phyloP scores from a whole-genome alignment of 2,888 invertebrate genomes.

The Eurois occulta region DNA sequence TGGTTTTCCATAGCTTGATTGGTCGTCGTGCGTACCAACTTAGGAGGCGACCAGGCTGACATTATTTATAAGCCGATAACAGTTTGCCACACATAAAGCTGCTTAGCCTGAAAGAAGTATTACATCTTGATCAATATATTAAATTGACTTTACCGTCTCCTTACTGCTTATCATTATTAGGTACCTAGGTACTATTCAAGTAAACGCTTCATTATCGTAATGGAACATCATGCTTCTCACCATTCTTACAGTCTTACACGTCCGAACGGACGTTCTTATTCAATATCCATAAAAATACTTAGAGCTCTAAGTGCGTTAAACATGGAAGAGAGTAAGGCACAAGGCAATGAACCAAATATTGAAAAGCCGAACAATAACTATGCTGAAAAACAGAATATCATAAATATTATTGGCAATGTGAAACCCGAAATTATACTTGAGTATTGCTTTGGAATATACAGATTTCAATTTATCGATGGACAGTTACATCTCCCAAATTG shows the following conservation, averaged over 20 bases:
- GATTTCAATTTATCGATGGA: constrained; percentile 27
- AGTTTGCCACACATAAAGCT: background rate
- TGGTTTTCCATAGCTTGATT: background rate
- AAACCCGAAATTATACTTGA: constrained; percentile 31
- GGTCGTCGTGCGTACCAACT: background rate
- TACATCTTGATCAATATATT: constrained; percentile 7
- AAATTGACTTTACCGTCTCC: background rate
- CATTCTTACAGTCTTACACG: background rate
- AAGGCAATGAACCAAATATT: constrained; percentile 8
- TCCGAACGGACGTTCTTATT: constrained; percentile 3
- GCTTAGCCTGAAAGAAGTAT: background rate
- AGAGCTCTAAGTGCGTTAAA: background rate
- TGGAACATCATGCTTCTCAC: constrained; percentile 1
- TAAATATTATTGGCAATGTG: constrained; percentile 21
- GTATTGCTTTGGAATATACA: constrained; percentile 30
- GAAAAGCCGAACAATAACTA: background rate
- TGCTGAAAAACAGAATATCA: constrained; percentile 10
- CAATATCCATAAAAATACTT: background rate
- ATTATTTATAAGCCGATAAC: background rate
- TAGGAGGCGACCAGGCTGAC: background rate
- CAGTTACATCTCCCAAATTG: constrained; percentile 22
- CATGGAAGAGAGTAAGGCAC: constrained; percentile 16
- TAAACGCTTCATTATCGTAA: constrained; percentile 25
- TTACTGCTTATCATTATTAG: constrained; percentile 14
- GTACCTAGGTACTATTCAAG: background rate